Percentiles rank a stretch among this genome's conserved stretches.
Evolutionary conservation across 2,888 invertebrate species (phyloP).

Genomic region (Dasysyrphus tricinctus): DNA sequence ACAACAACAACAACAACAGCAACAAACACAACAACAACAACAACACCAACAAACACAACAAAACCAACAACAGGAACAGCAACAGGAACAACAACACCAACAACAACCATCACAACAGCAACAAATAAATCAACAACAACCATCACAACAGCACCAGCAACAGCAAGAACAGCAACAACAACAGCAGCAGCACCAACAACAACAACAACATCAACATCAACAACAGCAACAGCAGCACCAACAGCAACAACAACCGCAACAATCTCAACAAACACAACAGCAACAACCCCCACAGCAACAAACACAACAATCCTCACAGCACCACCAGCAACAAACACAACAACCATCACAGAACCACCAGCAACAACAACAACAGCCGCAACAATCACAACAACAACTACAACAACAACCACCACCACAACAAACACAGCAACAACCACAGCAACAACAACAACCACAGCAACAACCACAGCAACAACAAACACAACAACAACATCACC

Average conservation of each 20-base stretch:
- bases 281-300: conserved; percentile 42
- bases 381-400: neutral
- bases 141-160: conserved; percentile 40
- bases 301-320: neutral
- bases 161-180: conserved; percentile 5
- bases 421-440: neutral
- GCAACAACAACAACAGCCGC: conserved; percentile 34
- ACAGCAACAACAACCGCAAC: neutral
- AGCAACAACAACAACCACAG: conserved; percentile 32
- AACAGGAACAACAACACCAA: conserved; percentile 22
- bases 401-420: conserved; percentile 1
- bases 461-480: conserved; percentile 2
- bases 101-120: neutral
- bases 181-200: neutral
- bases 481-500: neutral
- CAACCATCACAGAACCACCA: conserved; percentile 3
- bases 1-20: conserved; percentile 11
- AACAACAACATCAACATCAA: conserved; percentile 24
- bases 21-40: neutral
- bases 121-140: neutral
- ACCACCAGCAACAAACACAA: conserved; percentile 39
- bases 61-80: conserved; percentile 5
- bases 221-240: conserved; percentile 28
- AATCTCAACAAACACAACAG: conserved; percentile 15
- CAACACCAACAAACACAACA: conserved; percentile 38